These are phyloP conservation scores for Gambusia holbrooki DNA, from an alignment of 2,113 vertebrate species.

Conservation along the genomic window DNA sequence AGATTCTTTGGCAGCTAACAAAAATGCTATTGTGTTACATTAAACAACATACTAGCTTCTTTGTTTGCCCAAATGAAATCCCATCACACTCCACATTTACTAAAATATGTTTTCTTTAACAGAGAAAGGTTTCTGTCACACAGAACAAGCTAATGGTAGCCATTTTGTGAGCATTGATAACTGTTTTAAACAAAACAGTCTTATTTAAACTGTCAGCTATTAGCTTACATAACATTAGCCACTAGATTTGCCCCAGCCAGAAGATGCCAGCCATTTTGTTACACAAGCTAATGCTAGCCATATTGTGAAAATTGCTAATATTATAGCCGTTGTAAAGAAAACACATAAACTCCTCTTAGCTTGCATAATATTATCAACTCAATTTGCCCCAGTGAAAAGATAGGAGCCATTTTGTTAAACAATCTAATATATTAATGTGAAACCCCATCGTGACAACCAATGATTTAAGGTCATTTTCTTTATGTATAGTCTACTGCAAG, in stretches of 20 bases:
- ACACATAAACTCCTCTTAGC: too few species aligned
- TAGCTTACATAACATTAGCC: background rate
- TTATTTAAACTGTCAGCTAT: background rate
- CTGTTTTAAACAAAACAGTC: background rate
- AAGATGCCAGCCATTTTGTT: background rate
- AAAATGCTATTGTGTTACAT: too few species aligned
- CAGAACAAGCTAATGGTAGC: background rate
- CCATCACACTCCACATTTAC: background rate
- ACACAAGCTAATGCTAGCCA: background rate
- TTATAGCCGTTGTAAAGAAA: too few species aligned
- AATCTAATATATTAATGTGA: too few species aligned
- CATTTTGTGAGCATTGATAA: background rate
- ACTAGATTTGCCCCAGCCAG: background rate
- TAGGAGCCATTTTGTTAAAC: too few species aligned
- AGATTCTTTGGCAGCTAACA: too few species aligned
- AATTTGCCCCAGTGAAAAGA: too few species aligned
- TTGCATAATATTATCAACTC: too few species aligned
- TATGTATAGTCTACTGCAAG: too few species aligned
- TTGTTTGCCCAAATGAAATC: background rate
- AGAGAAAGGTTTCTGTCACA: background rate
- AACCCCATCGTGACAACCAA: too few species aligned
- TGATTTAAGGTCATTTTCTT: too few species aligned
- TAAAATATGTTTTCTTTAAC: background rate
- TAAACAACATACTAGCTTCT: background rate
- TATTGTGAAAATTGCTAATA: too few species aligned